Conservation (phyloP, 2,797 vertebrate species). For the Eulemur coronatus region DNA sequence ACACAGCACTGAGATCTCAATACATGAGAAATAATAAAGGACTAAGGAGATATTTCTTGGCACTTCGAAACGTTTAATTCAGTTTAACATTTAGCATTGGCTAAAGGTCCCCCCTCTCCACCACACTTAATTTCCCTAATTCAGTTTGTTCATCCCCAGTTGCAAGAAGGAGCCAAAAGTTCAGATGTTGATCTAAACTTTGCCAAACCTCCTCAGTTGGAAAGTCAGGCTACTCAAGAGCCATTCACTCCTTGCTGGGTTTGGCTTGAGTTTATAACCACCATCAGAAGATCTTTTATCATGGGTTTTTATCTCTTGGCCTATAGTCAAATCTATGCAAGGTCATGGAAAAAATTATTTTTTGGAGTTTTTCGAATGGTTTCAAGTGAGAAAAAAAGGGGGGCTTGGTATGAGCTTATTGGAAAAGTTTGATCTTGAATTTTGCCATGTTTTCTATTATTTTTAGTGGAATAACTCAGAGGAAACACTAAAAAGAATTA, state of each 20-base stretch:
- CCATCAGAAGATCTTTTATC: conserved; percentile 39
- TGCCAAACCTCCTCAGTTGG: conserved; percentile 53
- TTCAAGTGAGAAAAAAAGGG: conserved; percentile 11
- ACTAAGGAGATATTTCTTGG: conserved; percentile 55
- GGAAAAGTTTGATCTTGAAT: conserved; percentile 16
- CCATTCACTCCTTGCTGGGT: conserved; percentile 51
- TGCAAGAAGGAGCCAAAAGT: conserved; percentile 59
- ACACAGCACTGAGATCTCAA: conserved; percentile 21
- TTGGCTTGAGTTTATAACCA: conserved; percentile 64
- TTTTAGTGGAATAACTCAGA: conserved; percentile 46
- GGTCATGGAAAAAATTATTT: conserved; percentile 24
- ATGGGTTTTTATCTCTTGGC: conserved; percentile 54
- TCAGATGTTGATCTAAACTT: conserved; percentile 53
- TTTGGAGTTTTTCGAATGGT: conserved; percentile 41
- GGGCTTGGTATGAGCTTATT: neutral
- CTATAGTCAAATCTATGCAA: conserved; percentile 11
- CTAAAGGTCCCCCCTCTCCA: neutral
- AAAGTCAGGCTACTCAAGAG: conserved; percentile 46
- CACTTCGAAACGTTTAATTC: conserved; percentile 54
- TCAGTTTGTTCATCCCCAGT: conserved; percentile 59
- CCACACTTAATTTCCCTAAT: conserved; percentile 60
- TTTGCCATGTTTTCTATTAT: conserved; percentile 36
- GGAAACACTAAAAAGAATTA: neutral
- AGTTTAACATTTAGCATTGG: conserved; percentile 41
- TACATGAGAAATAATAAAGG: conserved; percentile 60